Evolutionary conservation across 2,113 vertebrate species (phyloP).

Genomic region (Chrysemys picta): DNA sequence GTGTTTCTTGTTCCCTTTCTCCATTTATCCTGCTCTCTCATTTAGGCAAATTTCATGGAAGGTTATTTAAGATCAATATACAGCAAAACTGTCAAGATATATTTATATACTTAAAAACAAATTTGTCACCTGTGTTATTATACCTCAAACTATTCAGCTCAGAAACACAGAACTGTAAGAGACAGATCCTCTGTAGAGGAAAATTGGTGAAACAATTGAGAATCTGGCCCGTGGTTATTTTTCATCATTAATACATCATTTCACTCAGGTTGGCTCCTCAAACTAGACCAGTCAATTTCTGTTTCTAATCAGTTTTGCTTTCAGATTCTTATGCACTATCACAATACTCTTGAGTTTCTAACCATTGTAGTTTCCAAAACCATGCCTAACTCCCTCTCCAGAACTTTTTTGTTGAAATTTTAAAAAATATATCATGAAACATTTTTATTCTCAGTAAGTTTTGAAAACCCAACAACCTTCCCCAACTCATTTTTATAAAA

Average conservation of each 20-base stretch:
- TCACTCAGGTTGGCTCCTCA: background rate
- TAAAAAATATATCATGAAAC: background rate
- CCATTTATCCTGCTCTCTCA: background rate
- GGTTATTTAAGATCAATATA: background rate
- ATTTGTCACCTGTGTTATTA: too few relatives aligned
- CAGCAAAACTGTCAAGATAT: background rate
- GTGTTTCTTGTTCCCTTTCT: background rate
- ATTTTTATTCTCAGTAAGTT: background rate
- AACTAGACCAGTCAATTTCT: background rate
- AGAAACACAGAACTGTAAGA: too few relatives aligned
- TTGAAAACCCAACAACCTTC: background rate
- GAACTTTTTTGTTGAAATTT: fast-evolving
- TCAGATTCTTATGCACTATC: background rate
- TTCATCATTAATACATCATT: background rate
- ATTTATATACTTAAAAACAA: background rate
- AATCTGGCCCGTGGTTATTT: constrained; percentile 29
- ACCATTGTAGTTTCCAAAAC: fast-evolving
- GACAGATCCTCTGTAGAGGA: too few relatives aligned
- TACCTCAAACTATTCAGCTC: too few relatives aligned
- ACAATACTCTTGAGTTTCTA: background rate
- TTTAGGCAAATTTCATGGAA: background rate
- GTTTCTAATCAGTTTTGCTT: background rate
- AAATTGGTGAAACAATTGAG: background rate
- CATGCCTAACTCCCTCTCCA: background rate
- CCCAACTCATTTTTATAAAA: background rate